Evolutionary conservation across 1,140 invertebrate species (phyloP).

Genomic region (Bicyclus anynana): DNA sequence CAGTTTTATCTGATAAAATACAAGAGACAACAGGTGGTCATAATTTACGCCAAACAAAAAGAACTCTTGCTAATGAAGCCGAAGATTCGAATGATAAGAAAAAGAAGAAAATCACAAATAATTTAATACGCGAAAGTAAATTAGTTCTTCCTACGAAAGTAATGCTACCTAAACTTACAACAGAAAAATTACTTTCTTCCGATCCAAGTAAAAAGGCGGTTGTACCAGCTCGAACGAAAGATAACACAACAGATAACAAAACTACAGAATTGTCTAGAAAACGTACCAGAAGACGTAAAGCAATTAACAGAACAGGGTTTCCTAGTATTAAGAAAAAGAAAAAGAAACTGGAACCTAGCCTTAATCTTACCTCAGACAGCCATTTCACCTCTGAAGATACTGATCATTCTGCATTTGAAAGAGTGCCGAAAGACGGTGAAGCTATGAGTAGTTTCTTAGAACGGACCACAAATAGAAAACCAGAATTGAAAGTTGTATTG

Average conservation of each 20-base stretch:
- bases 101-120: slow-evolving; percentile 69
- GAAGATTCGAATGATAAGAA: slow-evolving; percentile 66
- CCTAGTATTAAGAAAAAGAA: slow-evolving; percentile 91
- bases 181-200: slow-evolving; percentile 47
- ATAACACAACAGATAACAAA: slow-evolving; percentile 44
- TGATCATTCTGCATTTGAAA: slow-evolving; percentile 77
- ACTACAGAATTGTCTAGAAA: slow-evolving; percentile 74
- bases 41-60: slow-evolving; percentile 70
- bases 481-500: slow-evolving; percentile 68
- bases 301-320: slow-evolving; percentile 91
- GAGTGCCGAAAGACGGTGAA: slow-evolving; percentile 81
- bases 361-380: slow-evolving; percentile 48
- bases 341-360: slow-evolving; percentile 79
- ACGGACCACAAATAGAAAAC: slow-evolving; percentile 71
- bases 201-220: slow-evolving; percentile 44
- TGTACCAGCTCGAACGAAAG: slow-evolving; percentile 36
- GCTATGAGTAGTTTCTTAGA: slow-evolving; percentile 80
- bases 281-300: slow-evolving; percentile 84
- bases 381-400: slow-evolving; percentile 59
- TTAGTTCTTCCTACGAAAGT: slow-evolving; percentile 62
- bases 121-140: slow-evolving; percentile 68
- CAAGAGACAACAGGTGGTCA: slow-evolving; percentile 68
- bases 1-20: slow-evolving; percentile 74
- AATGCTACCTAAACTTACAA: slow-evolving; percentile 57
- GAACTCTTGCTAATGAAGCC: slow-evolving; percentile 60